A percentile compares a stretch with the other conserved stretches of the same genome.
These are phyloP conservation scores for Phrynocephalus forsythii DNA, from an alignment of 2,797 vertebrate genomes.

Conservation along the genomic window DNA sequence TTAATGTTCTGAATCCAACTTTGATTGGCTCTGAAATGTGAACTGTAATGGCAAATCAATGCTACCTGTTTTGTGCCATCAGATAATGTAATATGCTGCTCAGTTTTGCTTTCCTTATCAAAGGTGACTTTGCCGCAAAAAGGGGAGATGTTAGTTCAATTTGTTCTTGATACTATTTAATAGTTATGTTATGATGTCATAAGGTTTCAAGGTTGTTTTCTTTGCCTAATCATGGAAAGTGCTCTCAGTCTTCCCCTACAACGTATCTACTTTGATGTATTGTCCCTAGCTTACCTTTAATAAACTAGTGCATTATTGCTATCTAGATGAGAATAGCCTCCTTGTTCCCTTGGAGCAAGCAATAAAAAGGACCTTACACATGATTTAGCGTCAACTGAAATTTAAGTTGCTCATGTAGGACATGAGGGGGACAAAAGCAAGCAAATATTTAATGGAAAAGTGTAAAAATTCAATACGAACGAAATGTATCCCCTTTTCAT, in stretches of 20 bases:
- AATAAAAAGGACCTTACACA: not conserved
- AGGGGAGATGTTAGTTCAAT: constrained; percentile 37
- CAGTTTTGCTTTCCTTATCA: constrained; percentile 51
- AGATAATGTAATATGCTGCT: constrained; percentile 32
- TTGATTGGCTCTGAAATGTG: constrained; percentile 56
- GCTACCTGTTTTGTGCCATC: constrained; percentile 43
- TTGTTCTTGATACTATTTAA: constrained; percentile 43
- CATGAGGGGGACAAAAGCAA: constrained; percentile 30
- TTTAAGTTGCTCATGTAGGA: constrained; percentile 22
- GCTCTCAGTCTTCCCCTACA: constrained; percentile 22
- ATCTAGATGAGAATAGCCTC: constrained; percentile 24
- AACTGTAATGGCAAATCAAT: constrained; percentile 50
- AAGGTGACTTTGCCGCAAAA: constrained; percentile 49
- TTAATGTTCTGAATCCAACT: constrained; percentile 46
- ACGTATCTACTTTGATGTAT: constrained; percentile 7
- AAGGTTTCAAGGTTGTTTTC: constrained; percentile 35
- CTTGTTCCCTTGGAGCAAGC: constrained; percentile 22
- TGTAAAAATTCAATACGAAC: constrained; percentile 19
- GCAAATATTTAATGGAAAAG: not conserved
- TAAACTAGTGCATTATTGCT: not conserved
- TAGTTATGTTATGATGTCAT: constrained; percentile 43
- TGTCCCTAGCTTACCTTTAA: constrained; percentile 8
- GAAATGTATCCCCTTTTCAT: constrained; percentile 7
- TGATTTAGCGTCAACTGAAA: constrained; percentile 23
- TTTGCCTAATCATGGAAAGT: constrained; percentile 58